Evolutionary conservation across 2,113 vertebrate genomes (phyloP), one percentile per base, ranked within the genome.

Genomic region (Gymnocephalus cernua): DNA sequence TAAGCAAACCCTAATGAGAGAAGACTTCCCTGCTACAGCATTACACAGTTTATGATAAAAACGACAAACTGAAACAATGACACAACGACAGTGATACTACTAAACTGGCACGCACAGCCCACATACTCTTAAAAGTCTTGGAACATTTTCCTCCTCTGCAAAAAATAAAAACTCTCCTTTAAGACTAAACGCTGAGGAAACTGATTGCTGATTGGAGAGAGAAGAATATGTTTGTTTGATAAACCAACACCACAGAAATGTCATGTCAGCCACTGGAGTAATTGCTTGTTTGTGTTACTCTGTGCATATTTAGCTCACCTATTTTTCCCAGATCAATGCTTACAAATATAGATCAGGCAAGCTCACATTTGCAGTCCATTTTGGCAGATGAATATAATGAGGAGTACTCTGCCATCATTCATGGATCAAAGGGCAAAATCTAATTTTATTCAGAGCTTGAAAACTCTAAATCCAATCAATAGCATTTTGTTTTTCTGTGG

Each of bases 281-380:
- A 92, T 90, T 88, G 87, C 82, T 86, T 91, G 88, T 82, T 88
- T 90, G 78, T 72, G 74, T 79, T 77, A 47, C 74, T 65, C 38
- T 62, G 63, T 82, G 59, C 56, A 63, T 76, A 69, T 84, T 89
- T 85, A 83, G 51, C 71, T 88, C 79, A 83, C 83, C 66, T 50
- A 12, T 61, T 81, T 79, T 44, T 59, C 5, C 44, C 82, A 87
- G 74, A 88, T 93, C 88, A 89, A 70, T 90, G 82, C 68, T 69
- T 71, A 73, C 86, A 88, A 92, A 88, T 92, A 88, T 90, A 88
- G 87, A 91, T 85, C 78, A 86, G 76, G 65, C 76, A 0, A 23
- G 61, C 78, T 79, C 68, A 29, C 54, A 53, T 57, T 78, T 74
- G 56, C 56, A 18, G 79, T 76, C 57, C 50, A 47, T 72, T 70